Percentiles rank a stretch among this genome's conserved stretches.
These are phyloP conservation scores for Glossosoma conforme DNA, from an alignment of 1,140 invertebrate species.

Conservation along the genomic window DNA sequence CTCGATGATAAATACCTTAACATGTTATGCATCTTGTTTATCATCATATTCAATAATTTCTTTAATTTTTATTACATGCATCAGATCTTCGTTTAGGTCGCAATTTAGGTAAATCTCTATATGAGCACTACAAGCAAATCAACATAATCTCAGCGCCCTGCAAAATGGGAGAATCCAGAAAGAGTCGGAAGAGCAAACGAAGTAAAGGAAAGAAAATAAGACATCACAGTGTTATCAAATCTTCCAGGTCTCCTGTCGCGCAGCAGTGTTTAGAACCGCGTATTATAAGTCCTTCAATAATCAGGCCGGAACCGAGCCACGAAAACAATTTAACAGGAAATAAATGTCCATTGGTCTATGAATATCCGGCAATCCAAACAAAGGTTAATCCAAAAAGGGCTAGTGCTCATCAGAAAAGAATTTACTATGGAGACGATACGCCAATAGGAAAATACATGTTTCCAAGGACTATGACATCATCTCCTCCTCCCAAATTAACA, in stretches of 20 bases:
- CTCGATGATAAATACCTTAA: no score
- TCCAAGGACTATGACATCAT: constrained; percentile 11
- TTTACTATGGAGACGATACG: constrained; percentile 18
- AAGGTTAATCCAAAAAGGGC: constrained; percentile 16
- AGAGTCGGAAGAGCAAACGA: constrained; percentile 12
- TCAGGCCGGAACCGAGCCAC: constrained; percentile 11
- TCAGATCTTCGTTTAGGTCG: constrained; percentile 27
- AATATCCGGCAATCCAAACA: constrained; percentile 16
- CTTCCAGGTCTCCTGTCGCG: constrained; percentile 5
- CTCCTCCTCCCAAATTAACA: constrained; percentile 21
- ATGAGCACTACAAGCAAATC: constrained; percentile 28
- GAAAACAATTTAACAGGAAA: neutral
- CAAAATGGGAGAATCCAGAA: constrained; percentile 17
- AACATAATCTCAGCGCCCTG: constrained; percentile 18
- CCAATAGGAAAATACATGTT: constrained; percentile 3
- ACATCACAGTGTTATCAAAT: constrained; percentile 19
- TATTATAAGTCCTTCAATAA: constrained; percentile 23
- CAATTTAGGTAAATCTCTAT: constrained; percentile 28
- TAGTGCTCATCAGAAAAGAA: constrained; percentile 7
- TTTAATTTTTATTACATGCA: no score
- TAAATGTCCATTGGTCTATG: constrained; percentile 5
- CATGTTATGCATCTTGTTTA: no score
- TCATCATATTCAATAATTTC: no score
- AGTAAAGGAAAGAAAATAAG: constrained; percentile 16
- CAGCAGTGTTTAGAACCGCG: constrained; percentile 22